Percentiles rank a stretch among this genome's conserved stretches.
Conservation (phyloP, 2,113 vertebrate species). For the Hipposideros armiger region DNA sequence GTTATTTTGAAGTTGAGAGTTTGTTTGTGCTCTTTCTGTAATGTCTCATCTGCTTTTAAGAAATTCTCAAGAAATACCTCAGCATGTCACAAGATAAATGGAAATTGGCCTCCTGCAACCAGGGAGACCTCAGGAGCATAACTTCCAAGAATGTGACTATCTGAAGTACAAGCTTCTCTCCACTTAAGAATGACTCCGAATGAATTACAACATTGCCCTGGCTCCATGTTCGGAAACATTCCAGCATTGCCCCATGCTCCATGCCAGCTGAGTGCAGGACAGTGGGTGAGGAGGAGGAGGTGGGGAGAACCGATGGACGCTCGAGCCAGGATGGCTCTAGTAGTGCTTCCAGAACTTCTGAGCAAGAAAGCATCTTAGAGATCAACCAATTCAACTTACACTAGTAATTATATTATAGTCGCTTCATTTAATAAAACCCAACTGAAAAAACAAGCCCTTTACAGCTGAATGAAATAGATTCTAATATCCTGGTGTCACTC, state of each 20-base stretch:
- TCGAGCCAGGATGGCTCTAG: background rate
- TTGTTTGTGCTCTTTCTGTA: conserved; percentile 47
- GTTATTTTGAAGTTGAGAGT: conserved; percentile 53
- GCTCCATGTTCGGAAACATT: conserved; percentile 51
- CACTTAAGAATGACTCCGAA: conserved; percentile 64
- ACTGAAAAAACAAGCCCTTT: background rate
- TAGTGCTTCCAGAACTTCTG: background rate
- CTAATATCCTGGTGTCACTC: background rate
- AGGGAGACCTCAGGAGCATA: conserved; percentile 59
- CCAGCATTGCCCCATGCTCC: conserved; percentile 53
- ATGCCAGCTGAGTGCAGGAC: background rate
- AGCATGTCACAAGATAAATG: conserved; percentile 64
- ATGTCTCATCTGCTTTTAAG: conserved; percentile 60
- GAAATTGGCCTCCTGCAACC: conserved; percentile 16
- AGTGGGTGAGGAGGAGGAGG: background rate
- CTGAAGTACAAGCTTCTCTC: conserved; percentile 62
- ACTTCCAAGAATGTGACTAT: conserved; percentile 75
- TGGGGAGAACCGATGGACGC: background rate
- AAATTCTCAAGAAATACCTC: conserved; percentile 49
- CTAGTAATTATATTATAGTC: background rate
- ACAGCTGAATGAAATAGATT: background rate
- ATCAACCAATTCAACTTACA: background rate
- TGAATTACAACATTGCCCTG: conserved; percentile 64
- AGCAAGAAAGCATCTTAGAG: background rate
- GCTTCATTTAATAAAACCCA: background rate